A percentile compares a stretch with the other conserved stretches of the same genome.
Evolutionary conservation across 2,113 vertebrate genomes (phyloP).

Genomic region (Callipepla californica): DNA sequence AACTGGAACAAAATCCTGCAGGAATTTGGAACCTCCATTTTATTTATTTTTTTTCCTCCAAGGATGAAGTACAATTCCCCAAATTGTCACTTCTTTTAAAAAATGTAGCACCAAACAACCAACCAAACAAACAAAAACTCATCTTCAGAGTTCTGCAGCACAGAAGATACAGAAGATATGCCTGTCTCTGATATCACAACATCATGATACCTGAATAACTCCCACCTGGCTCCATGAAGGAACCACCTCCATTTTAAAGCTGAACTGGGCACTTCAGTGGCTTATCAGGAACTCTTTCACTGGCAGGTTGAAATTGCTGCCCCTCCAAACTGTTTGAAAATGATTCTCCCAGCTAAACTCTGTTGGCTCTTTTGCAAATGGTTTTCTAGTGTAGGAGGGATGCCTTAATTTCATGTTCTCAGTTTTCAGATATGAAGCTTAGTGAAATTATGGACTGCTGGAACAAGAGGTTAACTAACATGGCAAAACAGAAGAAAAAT

Average conservation of each 20-base stretch:
- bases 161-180: accelerated
- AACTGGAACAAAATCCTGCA: not conserved
- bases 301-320: not conserved
- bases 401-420: not conserved
- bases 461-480: not conserved
- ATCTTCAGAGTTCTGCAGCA: not conserved
- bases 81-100: not conserved
- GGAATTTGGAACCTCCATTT: not conserved
- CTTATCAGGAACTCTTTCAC: not conserved
- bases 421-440: not conserved
- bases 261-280: not conserved
- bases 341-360: not conserved
- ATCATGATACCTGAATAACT: not conserved
- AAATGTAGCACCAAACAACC: not conserved
- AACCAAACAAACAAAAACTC: not conserved
- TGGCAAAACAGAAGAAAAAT: not conserved
- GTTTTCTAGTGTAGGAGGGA: not conserved
- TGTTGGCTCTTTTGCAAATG: not conserved
- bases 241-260: not conserved
- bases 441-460: not conserved
- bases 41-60: not conserved
- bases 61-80: not conserved
- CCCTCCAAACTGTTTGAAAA: not conserved
- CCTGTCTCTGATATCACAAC: not conserved
- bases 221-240: not conserved